phyloP scores from a whole-genome alignment of 1,140 invertebrate species.

The Calosoma granatense region DNA sequence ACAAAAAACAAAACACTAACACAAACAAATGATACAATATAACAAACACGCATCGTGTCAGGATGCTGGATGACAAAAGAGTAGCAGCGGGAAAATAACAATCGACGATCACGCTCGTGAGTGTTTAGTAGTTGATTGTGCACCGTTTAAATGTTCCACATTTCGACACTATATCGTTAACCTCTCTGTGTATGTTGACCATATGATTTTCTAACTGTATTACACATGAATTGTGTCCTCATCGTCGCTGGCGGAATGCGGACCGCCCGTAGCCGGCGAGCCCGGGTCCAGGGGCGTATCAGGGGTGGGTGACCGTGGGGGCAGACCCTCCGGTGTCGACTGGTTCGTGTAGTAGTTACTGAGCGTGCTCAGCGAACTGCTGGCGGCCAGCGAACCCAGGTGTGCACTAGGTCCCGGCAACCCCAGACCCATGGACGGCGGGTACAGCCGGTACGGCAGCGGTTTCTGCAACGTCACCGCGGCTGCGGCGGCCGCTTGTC shows the following conservation, averaged over 20 bases:
- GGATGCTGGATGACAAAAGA: too few species aligned
- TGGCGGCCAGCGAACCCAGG: slow-evolving; percentile 44
- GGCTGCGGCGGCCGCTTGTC: slow-evolving; percentile 54
- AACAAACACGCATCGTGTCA: not conserved
- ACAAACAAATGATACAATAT: not conserved
- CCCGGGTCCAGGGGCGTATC: slow-evolving; percentile 38
- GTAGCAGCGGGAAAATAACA: too few species aligned
- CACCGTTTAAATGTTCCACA: too few species aligned
- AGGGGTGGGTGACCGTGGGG: slow-evolving; percentile 29
- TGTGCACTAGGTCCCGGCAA: slow-evolving; percentile 52
- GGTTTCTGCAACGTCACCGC: slow-evolving; percentile 79
- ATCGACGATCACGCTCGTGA: too few species aligned
- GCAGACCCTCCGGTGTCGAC: slow-evolving; percentile 29
- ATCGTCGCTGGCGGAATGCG: slow-evolving; percentile 42
- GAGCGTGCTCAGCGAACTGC: slow-evolving; percentile 45
- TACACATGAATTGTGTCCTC: slow-evolving; percentile 41
- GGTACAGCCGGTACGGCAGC: slow-evolving; percentile 69
- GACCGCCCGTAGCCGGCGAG: slow-evolving; percentile 29
- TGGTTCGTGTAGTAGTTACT: slow-evolving; percentile 48
- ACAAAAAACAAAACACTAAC: not conserved
- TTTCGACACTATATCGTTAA: too few species aligned
- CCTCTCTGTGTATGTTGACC: not conserved
- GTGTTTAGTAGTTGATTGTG: too few species aligned
- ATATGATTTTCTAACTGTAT: slow-evolving; percentile 8
- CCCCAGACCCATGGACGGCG: slow-evolving; percentile 46